Conservation (phyloP, 2,888 invertebrate genomes). For the Rhyacophila evoluta region DNA sequence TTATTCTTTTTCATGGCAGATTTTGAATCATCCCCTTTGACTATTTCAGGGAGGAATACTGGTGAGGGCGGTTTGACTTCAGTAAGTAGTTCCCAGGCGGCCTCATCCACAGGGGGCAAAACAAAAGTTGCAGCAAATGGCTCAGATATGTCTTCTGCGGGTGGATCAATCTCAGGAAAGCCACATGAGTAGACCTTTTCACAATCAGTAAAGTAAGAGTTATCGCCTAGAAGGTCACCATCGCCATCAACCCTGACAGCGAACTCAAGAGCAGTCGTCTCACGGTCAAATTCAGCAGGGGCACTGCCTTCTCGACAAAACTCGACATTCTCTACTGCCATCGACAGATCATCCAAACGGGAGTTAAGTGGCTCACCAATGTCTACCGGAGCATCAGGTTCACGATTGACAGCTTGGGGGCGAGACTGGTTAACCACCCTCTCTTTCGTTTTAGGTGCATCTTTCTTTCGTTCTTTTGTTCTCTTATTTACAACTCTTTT, state of each 20-base stretch:
- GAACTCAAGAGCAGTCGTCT: background rate
- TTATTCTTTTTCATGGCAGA: background rate
- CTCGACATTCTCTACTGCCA: conserved; percentile 50
- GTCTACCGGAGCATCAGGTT: background rate
- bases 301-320: conserved; percentile 32
- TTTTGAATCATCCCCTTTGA: background rate
- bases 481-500: background rate
- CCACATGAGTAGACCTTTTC: background rate
- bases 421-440: too few relatives aligned
- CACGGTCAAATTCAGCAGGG: conserved; percentile 41
- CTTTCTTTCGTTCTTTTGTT: background rate
- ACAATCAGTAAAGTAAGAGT: background rate
- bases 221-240: background rate
- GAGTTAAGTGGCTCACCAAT: conserved; percentile 12
- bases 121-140: conserved; percentile 29
- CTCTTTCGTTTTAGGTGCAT: background rate
- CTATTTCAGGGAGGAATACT: too few relatives aligned
- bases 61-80: conserved; percentile 35
- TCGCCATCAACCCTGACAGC: background rate
- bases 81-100: conserved; percentile 52
- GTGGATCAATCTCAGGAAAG: background rate
- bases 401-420: background rate
- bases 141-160: conserved; percentile 31
- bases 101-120: conserved; percentile 33
- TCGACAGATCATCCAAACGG: conserved; percentile 49